phyloP scores from a whole-genome alignment of 2,888 invertebrate genomes.

The Vanessa cardui region DNA sequence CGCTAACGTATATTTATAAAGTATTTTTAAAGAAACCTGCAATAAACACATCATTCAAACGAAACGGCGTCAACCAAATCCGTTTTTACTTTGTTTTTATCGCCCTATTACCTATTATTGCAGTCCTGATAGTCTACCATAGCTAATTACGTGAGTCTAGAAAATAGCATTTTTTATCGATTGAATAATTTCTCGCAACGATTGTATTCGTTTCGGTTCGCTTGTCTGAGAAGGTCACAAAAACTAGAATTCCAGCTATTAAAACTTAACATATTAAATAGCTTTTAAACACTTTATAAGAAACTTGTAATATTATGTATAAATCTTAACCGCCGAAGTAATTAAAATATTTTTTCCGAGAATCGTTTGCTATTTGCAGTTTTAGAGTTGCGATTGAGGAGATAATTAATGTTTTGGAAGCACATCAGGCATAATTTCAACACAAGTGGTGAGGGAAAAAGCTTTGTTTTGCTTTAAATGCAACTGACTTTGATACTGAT shows the following conservation, averaged over 20 bases:
- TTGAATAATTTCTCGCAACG: conserved; percentile 40
- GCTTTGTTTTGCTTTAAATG: too few relatives aligned
- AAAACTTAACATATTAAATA: conserved; percentile 32
- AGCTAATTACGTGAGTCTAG: conserved; percentile 32
- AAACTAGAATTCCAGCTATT: conserved; percentile 41
- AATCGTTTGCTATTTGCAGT: too few relatives aligned
- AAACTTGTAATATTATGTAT: conserved; percentile 2
- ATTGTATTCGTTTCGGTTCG: conserved; percentile 44
- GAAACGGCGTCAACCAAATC: conserved; percentile 22
- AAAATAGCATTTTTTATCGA: conserved; percentile 39
- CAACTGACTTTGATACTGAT: too few relatives aligned
- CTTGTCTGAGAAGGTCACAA: conserved; percentile 43
- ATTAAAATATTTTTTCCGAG: neutral
- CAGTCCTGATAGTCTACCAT: conserved; percentile 29
- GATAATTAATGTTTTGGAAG: too few relatives aligned
- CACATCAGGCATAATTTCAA: too few relatives aligned
- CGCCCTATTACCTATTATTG: conserved; percentile 18
- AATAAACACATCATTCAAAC: conserved; percentile 18
- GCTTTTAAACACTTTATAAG: conserved; percentile 16
- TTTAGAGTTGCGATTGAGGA: too few relatives aligned
- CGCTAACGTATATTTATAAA: conserved; percentile 8
- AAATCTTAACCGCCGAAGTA: neutral
- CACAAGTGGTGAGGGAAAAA: too few relatives aligned
- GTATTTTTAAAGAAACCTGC: conserved; percentile 18
- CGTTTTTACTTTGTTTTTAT: conserved; percentile 19